Percentiles rank a stretch among this genome's conserved stretches.
Evolutionary conservation across 2,888 invertebrate species (phyloP).

Genomic region (Trilocha varians): DNA sequence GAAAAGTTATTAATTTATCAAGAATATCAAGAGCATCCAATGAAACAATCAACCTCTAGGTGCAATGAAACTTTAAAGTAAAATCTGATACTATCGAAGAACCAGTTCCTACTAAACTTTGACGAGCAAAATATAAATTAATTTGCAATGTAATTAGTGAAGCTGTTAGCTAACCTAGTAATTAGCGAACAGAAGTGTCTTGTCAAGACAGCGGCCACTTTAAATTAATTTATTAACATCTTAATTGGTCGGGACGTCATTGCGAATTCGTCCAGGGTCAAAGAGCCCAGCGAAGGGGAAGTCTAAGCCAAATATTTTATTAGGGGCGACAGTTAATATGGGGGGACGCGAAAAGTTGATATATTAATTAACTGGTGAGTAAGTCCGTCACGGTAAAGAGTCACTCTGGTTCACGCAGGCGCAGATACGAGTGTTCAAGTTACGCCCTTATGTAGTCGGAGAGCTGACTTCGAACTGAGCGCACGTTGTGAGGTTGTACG

Average conservation of each 20-base stretch:
- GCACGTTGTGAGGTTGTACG: conserved; percentile 29
- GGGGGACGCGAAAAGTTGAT: conserved; percentile 63
- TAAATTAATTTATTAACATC: conserved; percentile 35
- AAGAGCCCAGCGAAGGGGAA: conserved; percentile 15
- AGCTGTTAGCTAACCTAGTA: conserved; percentile 24
- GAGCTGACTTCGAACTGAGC: conserved; percentile 35
- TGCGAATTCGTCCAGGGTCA: conserved; percentile 11
- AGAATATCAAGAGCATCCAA: too few relatives aligned
- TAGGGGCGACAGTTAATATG: conserved; percentile 58
- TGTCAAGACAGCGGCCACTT: conserved; percentile 24
- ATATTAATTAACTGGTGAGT: conserved; percentile 71
- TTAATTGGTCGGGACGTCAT: conserved; percentile 24
- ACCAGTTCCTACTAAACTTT: conserved; percentile 1
- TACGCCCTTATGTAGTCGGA: conserved; percentile 61
- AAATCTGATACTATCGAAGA: background rate
- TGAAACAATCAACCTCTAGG: too few relatives aligned
- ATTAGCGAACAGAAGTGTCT: conserved; percentile 30
- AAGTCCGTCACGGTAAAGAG: conserved; percentile 64
- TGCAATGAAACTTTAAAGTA: background rate
- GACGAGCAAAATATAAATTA: conserved; percentile 18
- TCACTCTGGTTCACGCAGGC: conserved; percentile 64
- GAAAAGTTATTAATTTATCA: too few relatives aligned
- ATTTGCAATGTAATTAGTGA: conserved; percentile 29
- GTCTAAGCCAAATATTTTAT: conserved; percentile 54
- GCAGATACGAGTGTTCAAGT: conserved; percentile 42